A percentile compares a stretch with the other conserved stretches of the same genome.
Conservation (phyloP, 2,888 invertebrate genomes). For the Mythimna albipuncta region DNA sequence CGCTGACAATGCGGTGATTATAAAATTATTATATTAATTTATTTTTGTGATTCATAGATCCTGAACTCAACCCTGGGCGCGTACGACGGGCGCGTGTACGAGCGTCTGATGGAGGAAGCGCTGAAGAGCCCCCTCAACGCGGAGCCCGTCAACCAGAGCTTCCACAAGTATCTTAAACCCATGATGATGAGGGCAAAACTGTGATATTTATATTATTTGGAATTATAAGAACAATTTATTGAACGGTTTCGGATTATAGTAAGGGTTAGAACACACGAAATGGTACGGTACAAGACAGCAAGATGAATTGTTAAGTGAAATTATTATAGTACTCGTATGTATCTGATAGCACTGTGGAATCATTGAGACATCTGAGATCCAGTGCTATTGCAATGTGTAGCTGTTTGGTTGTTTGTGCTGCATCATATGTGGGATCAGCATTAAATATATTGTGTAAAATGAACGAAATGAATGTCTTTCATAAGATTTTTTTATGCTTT, state of each 20-base stretch:
- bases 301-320: background rate
- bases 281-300: background rate
- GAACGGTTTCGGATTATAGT: slow-evolving; percentile 24
- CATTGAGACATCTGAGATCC: background rate
- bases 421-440: background rate
- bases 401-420: background rate
- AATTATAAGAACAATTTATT: slow-evolving; percentile 4
- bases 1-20: too few relatives aligned
- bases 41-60: slow-evolving; percentile 68
- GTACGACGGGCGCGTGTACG: slow-evolving; percentile 96
- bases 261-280: background rate
- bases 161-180: slow-evolving; percentile 94
- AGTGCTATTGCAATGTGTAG: background rate
- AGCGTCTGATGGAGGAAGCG: slow-evolving; percentile 94
- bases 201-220: slow-evolving; percentile 76
- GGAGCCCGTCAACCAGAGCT: slow-evolving; percentile 94
- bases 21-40: background rate
- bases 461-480: background rate
- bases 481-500: background rate
- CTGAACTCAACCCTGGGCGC: slow-evolving; percentile 93
- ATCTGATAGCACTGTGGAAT: too few relatives aligned
- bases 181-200: slow-evolving; percentile 92
- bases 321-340: too few relatives aligned
- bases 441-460: background rate
- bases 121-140: slow-evolving; percentile 95